Percentiles rank a stretch among this genome's conserved stretches.
Conservation (phyloP, 2,888 invertebrate genomes). For the Chaetoderma sp. region DNA sequence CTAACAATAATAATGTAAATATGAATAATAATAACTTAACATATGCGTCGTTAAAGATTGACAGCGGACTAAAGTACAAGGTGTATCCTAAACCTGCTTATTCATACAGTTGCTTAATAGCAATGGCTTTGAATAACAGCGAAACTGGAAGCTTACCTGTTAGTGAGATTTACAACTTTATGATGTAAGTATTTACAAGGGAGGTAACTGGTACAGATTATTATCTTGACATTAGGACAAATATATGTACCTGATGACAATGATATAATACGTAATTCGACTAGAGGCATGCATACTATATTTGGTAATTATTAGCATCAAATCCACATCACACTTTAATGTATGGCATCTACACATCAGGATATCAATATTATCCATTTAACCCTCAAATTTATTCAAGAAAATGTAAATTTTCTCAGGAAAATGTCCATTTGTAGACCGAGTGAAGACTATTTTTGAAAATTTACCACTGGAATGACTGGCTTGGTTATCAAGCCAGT, state of each 20-base stretch:
- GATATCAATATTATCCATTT: too few relatives aligned
- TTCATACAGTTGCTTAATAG: conserved; percentile 97
- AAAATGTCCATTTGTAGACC: too few relatives aligned
- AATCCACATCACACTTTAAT: too few relatives aligned
- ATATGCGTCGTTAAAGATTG: neutral
- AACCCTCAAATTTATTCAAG: too few relatives aligned
- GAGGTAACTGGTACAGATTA: neutral
- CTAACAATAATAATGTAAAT: neutral
- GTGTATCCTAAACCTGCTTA: conserved; percentile 94
- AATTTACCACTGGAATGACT: too few relatives aligned
- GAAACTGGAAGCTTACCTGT: conserved; percentile 94
- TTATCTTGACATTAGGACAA: neutral
- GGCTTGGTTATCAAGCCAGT: too few relatives aligned
- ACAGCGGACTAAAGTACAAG: conserved; percentile 43
- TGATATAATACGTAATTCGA: neutral
- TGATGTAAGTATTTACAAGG: conserved; percentile 81
- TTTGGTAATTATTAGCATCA: too few relatives aligned
- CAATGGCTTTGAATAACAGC: conserved; percentile 97
- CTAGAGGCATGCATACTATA: conserved; percentile 12
- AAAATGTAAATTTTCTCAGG: too few relatives aligned
- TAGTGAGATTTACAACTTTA: conserved; percentile 98
- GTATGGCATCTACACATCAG: too few relatives aligned
- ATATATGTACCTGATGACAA: neutral
- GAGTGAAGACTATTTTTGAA: too few relatives aligned
- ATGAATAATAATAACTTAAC: neutral